These are phyloP conservation scores for Tiphia femorata DNA, from an alignment of 2,888 invertebrate genomes.

Conservation along the genomic window DNA sequence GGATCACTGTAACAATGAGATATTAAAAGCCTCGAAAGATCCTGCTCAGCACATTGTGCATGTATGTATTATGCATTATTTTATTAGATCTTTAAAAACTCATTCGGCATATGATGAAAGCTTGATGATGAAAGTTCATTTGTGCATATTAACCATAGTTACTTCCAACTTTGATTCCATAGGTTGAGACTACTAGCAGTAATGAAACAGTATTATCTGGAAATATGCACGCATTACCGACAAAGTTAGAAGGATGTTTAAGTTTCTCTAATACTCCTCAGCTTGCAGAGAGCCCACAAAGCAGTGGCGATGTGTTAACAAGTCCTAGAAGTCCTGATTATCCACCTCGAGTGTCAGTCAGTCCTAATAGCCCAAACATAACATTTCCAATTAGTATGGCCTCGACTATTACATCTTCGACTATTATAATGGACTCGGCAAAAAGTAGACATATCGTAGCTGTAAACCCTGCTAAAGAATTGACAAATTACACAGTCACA, in stretches of 20 bases:
- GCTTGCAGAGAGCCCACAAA: constrained; percentile 60
- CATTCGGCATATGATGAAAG: not conserved
- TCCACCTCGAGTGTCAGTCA: constrained; percentile 58
- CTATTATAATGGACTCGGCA: constrained; percentile 43
- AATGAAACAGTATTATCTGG: constrained; percentile 35
- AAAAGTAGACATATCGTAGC: constrained; percentile 26
- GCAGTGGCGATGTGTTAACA: constrained; percentile 53
- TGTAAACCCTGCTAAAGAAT: constrained; percentile 16
- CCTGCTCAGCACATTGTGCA: constrained; percentile 31
- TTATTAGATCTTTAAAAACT: too few relatives aligned
- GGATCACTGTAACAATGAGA: constrained; percentile 41
- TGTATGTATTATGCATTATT: constrained; percentile 28
- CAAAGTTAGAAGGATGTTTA: constrained; percentile 51
- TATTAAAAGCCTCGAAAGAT: constrained; percentile 36
- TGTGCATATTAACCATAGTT: not conserved
- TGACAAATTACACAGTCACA: constrained; percentile 21
- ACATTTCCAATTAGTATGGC: constrained; percentile 40
- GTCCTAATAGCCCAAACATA: constrained; percentile 52
- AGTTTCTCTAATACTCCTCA: constrained; percentile 60
- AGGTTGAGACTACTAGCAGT: constrained; percentile 45
- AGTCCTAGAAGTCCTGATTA: constrained; percentile 66
- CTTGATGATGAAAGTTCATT: too few relatives aligned
- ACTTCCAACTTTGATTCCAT: constrained; percentile 7
- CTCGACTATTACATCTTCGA: constrained; percentile 26
- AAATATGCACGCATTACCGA: constrained; percentile 28